phyloP scores from a whole-genome alignment of 2,888 invertebrate species.

The Diadromus collaris region DNA sequence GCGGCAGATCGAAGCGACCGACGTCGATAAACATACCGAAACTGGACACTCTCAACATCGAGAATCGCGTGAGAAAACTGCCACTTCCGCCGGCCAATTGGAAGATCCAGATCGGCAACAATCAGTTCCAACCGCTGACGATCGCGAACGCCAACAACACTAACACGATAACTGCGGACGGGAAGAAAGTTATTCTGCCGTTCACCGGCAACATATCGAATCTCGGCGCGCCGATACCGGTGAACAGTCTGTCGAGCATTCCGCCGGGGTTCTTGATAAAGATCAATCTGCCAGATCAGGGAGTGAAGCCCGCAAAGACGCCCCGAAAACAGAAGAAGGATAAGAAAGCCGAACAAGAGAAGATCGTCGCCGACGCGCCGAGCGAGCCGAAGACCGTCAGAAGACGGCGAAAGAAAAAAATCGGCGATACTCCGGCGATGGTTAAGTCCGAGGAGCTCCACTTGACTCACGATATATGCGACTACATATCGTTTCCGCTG shows the following conservation, averaged over 20 bases:
- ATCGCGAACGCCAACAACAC: constrained; percentile 71
- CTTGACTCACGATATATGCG: constrained; percentile 9
- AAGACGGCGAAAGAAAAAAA: constrained; percentile 40
- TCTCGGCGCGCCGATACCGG: constrained; percentile 77
- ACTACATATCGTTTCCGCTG: neutral
- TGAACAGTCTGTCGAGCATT: constrained; percentile 77
- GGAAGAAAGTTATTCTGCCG: constrained; percentile 77
- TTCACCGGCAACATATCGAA: constrained; percentile 77
- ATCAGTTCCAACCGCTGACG: constrained; percentile 76
- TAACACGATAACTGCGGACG: constrained; percentile 68
- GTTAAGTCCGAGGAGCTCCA: neutral
- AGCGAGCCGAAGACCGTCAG: constrained; percentile 5
- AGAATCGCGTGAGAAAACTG: constrained; percentile 72
- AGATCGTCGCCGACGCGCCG: neutral
- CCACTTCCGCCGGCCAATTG: constrained; percentile 77
- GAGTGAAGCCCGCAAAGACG: constrained; percentile 59
- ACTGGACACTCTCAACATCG: constrained; percentile 69
- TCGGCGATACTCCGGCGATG: constrained; percentile 3
- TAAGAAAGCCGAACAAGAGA: constrained; percentile 3
- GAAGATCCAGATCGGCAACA: constrained; percentile 74
- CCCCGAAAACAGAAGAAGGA: constrained; percentile 56
- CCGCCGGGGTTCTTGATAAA: constrained; percentile 78
- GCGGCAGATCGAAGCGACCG: constrained; percentile 76
- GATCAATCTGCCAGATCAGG: constrained; percentile 76
- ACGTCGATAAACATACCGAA: constrained; percentile 77